Conservation (phyloP, 2,113 vertebrate species). For the Chelonoidis abingdonii region DNA sequence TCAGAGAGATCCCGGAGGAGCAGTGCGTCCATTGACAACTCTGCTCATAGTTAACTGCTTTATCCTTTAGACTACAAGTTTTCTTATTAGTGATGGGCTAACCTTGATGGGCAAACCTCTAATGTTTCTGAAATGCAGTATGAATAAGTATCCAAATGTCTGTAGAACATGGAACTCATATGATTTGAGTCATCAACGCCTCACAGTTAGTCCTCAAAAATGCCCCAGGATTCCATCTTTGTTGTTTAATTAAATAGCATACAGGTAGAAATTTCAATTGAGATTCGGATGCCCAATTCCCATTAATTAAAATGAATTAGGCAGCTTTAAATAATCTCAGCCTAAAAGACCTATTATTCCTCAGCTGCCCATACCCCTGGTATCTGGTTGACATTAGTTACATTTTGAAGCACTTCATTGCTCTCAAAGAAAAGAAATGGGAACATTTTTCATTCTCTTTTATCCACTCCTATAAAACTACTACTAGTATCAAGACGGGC, state of each 20-base stretch:
- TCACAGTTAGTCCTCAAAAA: slow-evolving; percentile 21
- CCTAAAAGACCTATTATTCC: neutral
- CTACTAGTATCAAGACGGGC: neutral
- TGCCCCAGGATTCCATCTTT: neutral
- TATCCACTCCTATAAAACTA: neutral
- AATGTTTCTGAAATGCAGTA: neutral
- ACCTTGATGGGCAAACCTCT: neutral
- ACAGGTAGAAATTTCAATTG: slow-evolving; percentile 41
- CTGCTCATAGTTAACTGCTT: neutral
- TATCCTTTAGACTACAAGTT: neutral
- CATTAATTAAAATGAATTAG: neutral
- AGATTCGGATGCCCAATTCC: neutral
- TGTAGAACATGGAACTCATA: neutral
- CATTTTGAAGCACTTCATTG: neutral
- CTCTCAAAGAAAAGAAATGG: neutral
- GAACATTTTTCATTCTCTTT: neutral
- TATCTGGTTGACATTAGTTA: neutral
- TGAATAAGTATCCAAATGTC: slow-evolving; percentile 12
- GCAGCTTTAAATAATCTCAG: neutral
- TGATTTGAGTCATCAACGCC: slow-evolving; percentile 9
- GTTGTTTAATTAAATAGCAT: slow-evolving; percentile 25
- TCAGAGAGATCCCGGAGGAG: neutral
- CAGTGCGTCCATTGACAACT: neutral
- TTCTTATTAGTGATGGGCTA: neutral
- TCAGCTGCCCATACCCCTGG: neutral